Percentiles rank a stretch among this genome's conserved stretches.
Evolutionary conservation across 1,140 invertebrate genomes (phyloP).

Genomic region (Caenorhabditis tropicalis): DNA sequence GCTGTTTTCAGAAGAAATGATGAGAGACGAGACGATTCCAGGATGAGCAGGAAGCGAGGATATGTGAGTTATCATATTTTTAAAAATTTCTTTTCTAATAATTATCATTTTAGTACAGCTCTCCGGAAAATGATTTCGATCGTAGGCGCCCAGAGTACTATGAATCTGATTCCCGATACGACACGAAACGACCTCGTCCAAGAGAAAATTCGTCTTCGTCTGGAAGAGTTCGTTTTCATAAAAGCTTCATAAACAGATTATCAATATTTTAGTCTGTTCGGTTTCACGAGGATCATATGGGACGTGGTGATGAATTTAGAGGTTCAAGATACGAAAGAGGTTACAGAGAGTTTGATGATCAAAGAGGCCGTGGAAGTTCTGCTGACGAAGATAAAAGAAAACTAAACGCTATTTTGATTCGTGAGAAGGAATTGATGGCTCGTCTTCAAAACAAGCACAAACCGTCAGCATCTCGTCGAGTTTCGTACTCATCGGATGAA

Average conservation of each 20-base stretch:
- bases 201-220: not conserved
- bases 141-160: not conserved
- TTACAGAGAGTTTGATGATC: not conserved
- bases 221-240: not conserved
- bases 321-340: not conserved
- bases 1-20: not conserved
- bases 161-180: not conserved
- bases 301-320: not conserved
- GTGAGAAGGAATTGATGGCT: not conserved
- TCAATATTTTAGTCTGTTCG: not conserved
- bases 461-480: not conserved
- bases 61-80: not conserved
- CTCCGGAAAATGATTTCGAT: not conserved
- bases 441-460: not conserved
- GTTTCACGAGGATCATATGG: not conserved
- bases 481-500: not conserved
- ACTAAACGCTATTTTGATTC: not conserved
- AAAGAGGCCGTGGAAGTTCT: too few relatives aligned
- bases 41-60: conserved; percentile 13
- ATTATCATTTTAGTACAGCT: not conserved
- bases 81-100: not conserved
- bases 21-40: not conserved
- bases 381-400: not conserved
- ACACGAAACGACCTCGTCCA: not conserved
- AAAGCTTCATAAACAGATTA: not conserved